Evolutionary conservation across 92 coral and sea anemone species (phyloP).

Genomic region (Muricea muricata): DNA sequence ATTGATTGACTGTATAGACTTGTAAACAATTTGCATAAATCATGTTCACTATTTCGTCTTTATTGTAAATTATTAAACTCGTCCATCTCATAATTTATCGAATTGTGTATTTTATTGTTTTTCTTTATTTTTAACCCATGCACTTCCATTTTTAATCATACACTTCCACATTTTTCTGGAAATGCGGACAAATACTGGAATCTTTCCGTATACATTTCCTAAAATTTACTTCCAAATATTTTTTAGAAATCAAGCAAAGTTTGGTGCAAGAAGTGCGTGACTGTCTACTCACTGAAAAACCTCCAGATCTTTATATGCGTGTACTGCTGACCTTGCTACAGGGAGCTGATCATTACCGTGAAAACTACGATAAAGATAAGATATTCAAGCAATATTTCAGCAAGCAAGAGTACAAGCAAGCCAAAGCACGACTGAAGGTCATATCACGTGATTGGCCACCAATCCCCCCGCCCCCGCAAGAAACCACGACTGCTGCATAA

Average conservation of each 20-base stretch:
- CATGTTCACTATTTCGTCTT: too few species aligned
- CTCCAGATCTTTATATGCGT: constrained; percentile 25
- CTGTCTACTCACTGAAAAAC: constrained; percentile 18
- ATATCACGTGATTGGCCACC: constrained; percentile 51
- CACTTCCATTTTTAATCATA: too few species aligned
- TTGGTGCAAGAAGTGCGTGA: constrained; percentile 36
- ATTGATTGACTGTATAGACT: too few species aligned
- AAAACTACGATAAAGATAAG: constrained; percentile 47
- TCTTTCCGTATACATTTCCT: too few species aligned
- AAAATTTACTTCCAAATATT: background rate
- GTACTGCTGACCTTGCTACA: constrained; percentile 34
- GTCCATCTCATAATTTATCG: too few species aligned
- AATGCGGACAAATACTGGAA: too few species aligned
- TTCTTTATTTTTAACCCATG: too few species aligned
- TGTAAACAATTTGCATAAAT: too few species aligned
- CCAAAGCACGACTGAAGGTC: constrained; percentile 31
- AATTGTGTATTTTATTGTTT: too few species aligned
- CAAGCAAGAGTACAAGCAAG: constrained; percentile 44
- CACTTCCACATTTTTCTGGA: too few species aligned
- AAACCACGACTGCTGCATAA: background rate
- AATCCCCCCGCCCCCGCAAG: background rate
- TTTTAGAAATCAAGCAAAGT: constrained; percentile 31
- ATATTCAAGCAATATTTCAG: constrained; percentile 47
- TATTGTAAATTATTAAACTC: too few species aligned
- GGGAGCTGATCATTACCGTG: constrained; percentile 42